phyloP scores from a whole-genome alignment of 2,113 vertebrate genomes.

The Laticauda laticaudata region DNA sequence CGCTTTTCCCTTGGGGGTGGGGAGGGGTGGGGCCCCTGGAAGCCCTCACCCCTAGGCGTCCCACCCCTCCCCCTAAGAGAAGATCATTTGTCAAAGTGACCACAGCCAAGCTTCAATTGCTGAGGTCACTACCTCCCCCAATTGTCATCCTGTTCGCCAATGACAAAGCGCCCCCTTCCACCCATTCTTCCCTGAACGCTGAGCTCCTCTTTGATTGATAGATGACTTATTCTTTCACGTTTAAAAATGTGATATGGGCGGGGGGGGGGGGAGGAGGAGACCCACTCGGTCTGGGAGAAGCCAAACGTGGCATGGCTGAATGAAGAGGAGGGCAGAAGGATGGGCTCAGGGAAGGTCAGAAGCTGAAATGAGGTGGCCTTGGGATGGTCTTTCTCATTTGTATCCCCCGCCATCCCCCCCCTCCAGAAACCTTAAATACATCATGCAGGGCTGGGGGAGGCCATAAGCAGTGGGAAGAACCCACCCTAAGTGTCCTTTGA shows the following conservation, averaged over 20 bases:
- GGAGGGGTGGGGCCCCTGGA: constrained; percentile 2
- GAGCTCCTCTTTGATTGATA: constrained; percentile 34
- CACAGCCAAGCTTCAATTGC: constrained; percentile 70
- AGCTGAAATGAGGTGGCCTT: neutral
- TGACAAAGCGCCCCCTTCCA: constrained; percentile 68
- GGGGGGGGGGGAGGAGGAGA: neutral
- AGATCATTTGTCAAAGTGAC: constrained; percentile 79
- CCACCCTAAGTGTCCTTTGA: neutral
- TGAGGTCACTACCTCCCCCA: constrained; percentile 76
- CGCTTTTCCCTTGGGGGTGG: constrained; percentile 51
- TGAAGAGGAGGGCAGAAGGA: neutral
- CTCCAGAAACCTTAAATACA: neutral
- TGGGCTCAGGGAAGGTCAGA: neutral
- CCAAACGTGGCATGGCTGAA: neutral
- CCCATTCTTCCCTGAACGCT: constrained; percentile 36
- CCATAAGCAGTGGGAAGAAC: neutral
- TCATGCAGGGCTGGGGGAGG: neutral
- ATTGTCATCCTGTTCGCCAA: constrained; percentile 70
- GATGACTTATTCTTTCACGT: constrained; percentile 38
- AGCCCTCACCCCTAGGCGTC: constrained; percentile 53
- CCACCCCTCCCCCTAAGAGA: constrained; percentile 14
- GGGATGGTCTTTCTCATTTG: neutral
- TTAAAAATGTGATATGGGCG: neutral
- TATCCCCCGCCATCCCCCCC: neutral
- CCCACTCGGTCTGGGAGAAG: constrained; percentile 16